Evolutionary conservation across 1,140 invertebrate genomes (phyloP), one percentile per base, ranked within the genome.

Genomic region (Drosophila nigromelanica): DNA sequence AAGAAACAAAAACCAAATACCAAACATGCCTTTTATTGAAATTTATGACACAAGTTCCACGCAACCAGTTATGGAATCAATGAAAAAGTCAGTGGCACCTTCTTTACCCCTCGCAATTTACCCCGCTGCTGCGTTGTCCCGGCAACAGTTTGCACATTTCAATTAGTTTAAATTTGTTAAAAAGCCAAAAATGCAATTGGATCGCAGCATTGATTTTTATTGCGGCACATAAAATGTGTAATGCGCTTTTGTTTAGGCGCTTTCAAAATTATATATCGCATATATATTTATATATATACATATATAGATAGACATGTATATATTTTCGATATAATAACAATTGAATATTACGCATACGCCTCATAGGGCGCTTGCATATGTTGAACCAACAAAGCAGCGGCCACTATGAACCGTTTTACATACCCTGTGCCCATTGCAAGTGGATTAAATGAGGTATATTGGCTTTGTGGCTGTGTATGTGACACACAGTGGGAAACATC

Each of bases 151-250:
- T 61, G 76, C 68, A 82, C 76, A 79, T 78, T 87, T 87, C 83
- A 86, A 86, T 86, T 86, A 86, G 82, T 87, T 86, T 81, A 68
- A 82, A 87, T 86, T 86, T 86, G 72, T 61, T 75, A 81, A 86
- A 81, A 75, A 39, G 54, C 58, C 47, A 54, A 62, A 63, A 63
- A 61, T 69, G 51, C 74, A 70, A 62, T 87, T 76, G 74, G 58
- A 75, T 70, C 61, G 55, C 52, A 73, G 56, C 69, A 76, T 69
- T 74, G 76, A 86, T 82, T 86, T 86, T 78, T 78, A 86, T 86
- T 73, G 66, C 67, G 15, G 33, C 62, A 51, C 69, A 74, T 63
- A 55, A 58, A 60, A 50, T 45, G 54, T 62, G 59, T 67, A 42
- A 70, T 43, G 55, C 50, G 54, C 75, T 68, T 73, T 77, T 81